Evolutionary conservation across 2,888 invertebrate species (phyloP), one percentile per base, ranked within the genome.

Genomic region (Napeogenes sylphis): DNA sequence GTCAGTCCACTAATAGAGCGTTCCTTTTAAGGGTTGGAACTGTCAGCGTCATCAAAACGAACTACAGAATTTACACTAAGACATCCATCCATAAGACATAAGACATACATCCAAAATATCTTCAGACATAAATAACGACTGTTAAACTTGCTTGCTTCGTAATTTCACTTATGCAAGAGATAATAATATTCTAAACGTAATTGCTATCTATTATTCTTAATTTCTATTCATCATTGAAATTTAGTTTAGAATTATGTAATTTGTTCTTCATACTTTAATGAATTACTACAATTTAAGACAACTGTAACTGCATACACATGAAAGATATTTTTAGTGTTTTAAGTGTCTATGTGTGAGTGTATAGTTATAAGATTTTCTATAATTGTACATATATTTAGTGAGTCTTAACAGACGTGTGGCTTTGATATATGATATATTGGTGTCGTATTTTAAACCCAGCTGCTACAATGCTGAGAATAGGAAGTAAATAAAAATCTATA

Each of bases 341-440:
- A 21, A 21, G 21, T 1, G 21, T 21, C 21, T 21, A 21, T 21
- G 21, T 21, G 21, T 21, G 21, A 21, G 10, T 12, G 3, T 42
- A 42, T 42, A 42, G 1, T 10, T 42, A 42, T 42, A 10, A 10
- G 8, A 42, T 8, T 42, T 42, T 6, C 2, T 42, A 2, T 42
- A 4, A 3, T 5, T 5, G 35, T 57, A 55, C 47, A 13, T 4
- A 14, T 47, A 46, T 60, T 45, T 60, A 53, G 35, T 56, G 46
- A 46, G 55, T 63, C 63, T 59, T 60, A 60, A 57, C 38, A 55
- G 57, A 56, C 42, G 57, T 63, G 63, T 55, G 63, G 63, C 63
- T 64, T 64, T 64, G 63, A 60, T 60, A 64, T 64, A 4, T 55
- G 63, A 64, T 64, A 58, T 57, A 58, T 64, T 21, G 32, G 55